phyloP scores from a whole-genome alignment of 2,888 invertebrate genomes.

The Lomographa bimaculata region DNA sequence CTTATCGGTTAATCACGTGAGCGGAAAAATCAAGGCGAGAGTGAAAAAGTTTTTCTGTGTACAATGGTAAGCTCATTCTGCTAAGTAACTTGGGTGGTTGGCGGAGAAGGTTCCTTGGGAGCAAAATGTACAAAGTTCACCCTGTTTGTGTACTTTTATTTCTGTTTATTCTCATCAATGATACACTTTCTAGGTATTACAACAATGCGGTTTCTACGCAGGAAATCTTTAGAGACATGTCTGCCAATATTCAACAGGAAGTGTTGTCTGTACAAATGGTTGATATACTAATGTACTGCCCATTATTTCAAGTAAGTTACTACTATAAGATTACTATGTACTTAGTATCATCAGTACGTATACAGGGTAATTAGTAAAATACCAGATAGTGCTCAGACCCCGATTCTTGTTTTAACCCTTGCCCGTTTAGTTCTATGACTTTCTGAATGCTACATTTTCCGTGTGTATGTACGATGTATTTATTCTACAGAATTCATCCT shows the following conservation, averaged over 20 bases:
- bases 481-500: too few relatives aligned
- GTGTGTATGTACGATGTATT: too few relatives aligned
- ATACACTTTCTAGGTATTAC: conserved; percentile 58
- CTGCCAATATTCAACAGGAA: conserved; percentile 68
- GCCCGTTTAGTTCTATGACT: too few relatives aligned
- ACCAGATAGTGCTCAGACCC: too few relatives aligned
- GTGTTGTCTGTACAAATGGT: conserved; percentile 70
- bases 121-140: conserved; percentile 4
- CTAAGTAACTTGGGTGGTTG: conserved; percentile 10
- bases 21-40: conserved; percentile 67
- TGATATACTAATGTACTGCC: conserved; percentile 61
- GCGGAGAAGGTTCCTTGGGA: conserved; percentile 1
- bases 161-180: not conserved
- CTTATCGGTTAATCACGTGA: conserved; percentile 70
- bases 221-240: conserved; percentile 70
- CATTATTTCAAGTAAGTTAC: conserved; percentile 68
- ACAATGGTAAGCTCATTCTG: conserved; percentile 61
- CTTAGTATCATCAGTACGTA: too few relatives aligned
- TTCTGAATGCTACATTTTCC: too few relatives aligned
- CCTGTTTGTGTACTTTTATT: conserved; percentile 1
- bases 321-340: too few relatives aligned
- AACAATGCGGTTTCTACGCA: conserved; percentile 65
- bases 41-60: conserved; percentile 74
- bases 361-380: too few relatives aligned
- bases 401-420: too few relatives aligned